Base-by-base conservation (phyloP, 2,113 vertebrate species). In the Euleptes europaea region DNA sequence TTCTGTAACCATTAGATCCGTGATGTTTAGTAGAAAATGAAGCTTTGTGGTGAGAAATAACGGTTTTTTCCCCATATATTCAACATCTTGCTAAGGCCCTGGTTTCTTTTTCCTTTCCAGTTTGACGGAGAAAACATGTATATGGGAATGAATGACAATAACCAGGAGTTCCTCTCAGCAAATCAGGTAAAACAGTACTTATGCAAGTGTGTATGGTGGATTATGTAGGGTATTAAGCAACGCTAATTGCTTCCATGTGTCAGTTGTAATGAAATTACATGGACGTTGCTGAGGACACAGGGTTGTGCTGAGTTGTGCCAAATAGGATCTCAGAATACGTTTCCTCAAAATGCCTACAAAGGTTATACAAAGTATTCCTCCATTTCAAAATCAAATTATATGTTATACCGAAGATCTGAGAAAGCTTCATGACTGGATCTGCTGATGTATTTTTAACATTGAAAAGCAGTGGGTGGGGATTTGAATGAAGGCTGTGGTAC, bases 101-200 rank as follows among this genome's bases (percentile, higher is more conserved):
- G 3, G 69, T 92, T 91, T 88, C 91, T 90, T 93, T 89, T 96
- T 80, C 94, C 88, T 96, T 96, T 95, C 77, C 94, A 99, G 99
- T 99, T 99, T 98, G 99, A 99, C 97, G 99, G 98, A 97, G 99
- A 99, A 94, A 99, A 98, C 97, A 98, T 98, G 98, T 99, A 99
- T 96, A 97, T 97, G 97, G 96, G 97, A 93, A 97, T 99, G 98
- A 99, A 97, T 87, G 98, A 99, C 94, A 98, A 97, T 94, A 96
- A 97, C 96, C 98, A 98, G 87, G 99, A 99, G 94, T 98, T 98
- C 90, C 98, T 99, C 86, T 97, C 98, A 0, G 97, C 98, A 88
- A 99, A 97, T 94, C 98, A 99, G 98, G 99, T 99, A 95, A 96
- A 97, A 78, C 1, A 87, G 85, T 85, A 82, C 8, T 63, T 63